Evolutionary conservation across 2,113 vertebrate species (phyloP).

Genomic region (Psilopogon haemacephalus): DNA sequence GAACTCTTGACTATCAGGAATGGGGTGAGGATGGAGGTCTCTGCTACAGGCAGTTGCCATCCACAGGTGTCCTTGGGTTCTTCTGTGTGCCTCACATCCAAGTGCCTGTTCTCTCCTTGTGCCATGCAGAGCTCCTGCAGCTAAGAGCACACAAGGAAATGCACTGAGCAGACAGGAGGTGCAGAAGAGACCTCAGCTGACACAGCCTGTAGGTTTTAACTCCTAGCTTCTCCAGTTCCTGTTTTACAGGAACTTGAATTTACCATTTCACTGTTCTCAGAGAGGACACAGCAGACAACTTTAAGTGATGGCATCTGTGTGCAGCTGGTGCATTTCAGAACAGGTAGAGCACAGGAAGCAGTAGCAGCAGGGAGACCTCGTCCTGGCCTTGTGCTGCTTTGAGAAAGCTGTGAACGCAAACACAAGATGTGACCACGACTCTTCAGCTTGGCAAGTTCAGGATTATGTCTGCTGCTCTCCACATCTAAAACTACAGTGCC

Average conservation of each 20-base stretch:
- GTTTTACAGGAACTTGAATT: not conserved
- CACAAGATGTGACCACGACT: not conserved
- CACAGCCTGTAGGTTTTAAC: not conserved
- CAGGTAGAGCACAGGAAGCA: not conserved
- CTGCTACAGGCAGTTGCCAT: not conserved
- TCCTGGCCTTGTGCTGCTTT: not conserved
- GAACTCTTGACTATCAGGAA: not conserved
- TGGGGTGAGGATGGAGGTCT: rapidly evolving
- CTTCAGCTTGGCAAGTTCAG: not conserved
- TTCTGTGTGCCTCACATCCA: rapidly evolving
- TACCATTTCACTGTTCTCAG: not conserved
- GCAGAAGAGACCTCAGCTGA: not conserved
- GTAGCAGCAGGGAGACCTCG: rapidly evolving
- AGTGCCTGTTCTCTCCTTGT: not conserved
- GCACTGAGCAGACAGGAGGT: not conserved
- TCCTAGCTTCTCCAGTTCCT: not conserved
- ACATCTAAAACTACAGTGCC: not conserved
- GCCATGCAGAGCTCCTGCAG: not conserved
- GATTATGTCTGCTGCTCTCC: not conserved
- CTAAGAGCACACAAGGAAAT: not conserved
- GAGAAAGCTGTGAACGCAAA: not conserved
- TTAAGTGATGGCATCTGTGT: not conserved
- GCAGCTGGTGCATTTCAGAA: not conserved
- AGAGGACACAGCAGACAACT: not conserved
- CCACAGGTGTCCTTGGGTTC: not conserved